A percentile compares a stretch with the other conserved stretches of the same genome.
These are phyloP conservation scores for Euplagia quadripunctaria DNA, from an alignment of 2,888 invertebrate species.

Conservation along the genomic window DNA sequence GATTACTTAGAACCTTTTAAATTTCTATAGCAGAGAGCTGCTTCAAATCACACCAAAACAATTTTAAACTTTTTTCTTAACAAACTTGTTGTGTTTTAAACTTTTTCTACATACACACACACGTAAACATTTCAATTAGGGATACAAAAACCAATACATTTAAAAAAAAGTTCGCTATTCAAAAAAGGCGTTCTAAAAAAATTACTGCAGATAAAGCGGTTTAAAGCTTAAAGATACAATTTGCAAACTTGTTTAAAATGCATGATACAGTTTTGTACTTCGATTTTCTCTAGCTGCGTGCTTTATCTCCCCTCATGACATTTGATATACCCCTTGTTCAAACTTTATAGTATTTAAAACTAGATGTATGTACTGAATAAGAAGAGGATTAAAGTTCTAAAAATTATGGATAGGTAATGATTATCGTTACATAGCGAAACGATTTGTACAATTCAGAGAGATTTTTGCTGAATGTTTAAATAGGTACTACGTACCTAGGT, in stretches of 20 bases:
- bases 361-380: constrained; percentile 22
- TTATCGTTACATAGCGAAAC: no score
- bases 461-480: neutral
- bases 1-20: no score
- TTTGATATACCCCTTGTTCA: constrained; percentile 33
- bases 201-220: neutral
- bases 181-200: neutral
- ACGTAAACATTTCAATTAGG: neutral
- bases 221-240: neutral
- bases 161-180: neutral
- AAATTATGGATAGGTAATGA: neutral
- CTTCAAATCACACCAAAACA: no score
- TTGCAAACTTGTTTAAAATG: constrained; percentile 2
- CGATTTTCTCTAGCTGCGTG: constrained; percentile 7
- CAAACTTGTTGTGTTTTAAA: neutral
- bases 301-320: constrained; percentile 36
- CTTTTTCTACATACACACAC: neutral
- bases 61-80: neutral
- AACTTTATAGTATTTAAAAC: constrained; percentile 16
- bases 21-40: no score
- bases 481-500: neutral
- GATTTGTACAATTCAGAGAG: neutral
- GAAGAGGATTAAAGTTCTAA: constrained; percentile 11
- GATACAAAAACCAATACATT: neutral
- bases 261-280: constrained; percentile 3